A percentile compares a stretch with the other conserved stretches of the same genome.
phyloP scores from a whole-genome alignment of 2,797 vertebrate species.

The Anisognathus igniventris region DNA sequence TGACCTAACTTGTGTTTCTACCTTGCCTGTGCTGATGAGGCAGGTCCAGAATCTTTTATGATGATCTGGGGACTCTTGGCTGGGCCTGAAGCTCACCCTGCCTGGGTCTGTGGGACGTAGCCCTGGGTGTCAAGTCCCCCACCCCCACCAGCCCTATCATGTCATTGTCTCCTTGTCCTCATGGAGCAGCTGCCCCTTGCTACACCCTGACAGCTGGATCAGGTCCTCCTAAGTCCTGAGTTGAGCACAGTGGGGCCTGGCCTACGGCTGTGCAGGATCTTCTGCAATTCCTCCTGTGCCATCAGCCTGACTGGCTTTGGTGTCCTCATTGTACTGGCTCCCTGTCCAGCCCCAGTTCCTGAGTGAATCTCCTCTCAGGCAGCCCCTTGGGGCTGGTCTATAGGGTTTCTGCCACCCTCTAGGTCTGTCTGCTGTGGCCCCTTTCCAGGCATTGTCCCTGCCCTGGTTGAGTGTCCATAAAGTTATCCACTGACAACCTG shows the following conservation, averaged over 20 bases:
- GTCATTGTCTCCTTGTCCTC: not conserved
- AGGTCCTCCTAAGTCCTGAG: not conserved
- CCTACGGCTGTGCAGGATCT: not conserved
- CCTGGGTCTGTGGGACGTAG: fast-evolving
- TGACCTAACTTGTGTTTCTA: not conserved
- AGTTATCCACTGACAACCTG: not conserved
- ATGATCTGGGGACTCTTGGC: not conserved
- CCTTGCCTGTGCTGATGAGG: not conserved
- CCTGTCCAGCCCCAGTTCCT: not conserved
- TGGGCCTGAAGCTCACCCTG: not conserved
- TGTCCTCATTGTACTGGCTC: not conserved
- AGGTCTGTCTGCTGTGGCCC: not conserved
- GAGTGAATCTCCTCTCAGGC: not conserved
- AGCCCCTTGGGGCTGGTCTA: not conserved
- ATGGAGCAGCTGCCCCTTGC: not conserved
- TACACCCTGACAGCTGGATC: not conserved
- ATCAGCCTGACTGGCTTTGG: not conserved
- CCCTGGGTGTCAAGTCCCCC: not conserved
- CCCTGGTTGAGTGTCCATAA: not conserved
- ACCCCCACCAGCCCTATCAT: not conserved
- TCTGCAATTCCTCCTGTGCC: not conserved
- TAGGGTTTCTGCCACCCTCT: not conserved
- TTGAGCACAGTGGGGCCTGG: not conserved
- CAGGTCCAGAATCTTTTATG: not conserved
- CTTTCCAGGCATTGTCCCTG: not conserved